A percentile compares a stretch with the other conserved stretches of the same genome.
phyloP scores from a whole-genome alignment of 2,888 invertebrate genomes.

The Salticus scenicus region DNA sequence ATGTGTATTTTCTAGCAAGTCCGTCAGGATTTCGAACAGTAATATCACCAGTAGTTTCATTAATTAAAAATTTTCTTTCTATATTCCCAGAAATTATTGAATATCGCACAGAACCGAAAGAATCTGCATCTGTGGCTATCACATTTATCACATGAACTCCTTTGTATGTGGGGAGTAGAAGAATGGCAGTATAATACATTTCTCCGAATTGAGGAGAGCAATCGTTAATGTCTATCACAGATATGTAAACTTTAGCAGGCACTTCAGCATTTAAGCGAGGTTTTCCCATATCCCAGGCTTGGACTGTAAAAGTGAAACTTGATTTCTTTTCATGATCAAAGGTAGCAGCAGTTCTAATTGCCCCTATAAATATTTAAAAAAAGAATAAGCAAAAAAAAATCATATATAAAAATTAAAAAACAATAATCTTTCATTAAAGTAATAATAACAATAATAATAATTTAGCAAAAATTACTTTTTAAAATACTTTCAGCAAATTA shows the following conservation, averaged over 20 bases:
- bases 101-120: slow-evolving; percentile 46
- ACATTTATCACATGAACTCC: slow-evolving; percentile 81
- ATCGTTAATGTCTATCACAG: slow-evolving; percentile 89
- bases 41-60: slow-evolving; percentile 70
- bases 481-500: no score
- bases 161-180: slow-evolving; percentile 87
- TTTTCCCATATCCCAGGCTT: slow-evolving; percentile 88
- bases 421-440: no score
- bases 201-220: slow-evolving; percentile 88
- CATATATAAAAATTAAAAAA: neutral
- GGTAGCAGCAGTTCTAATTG: slow-evolving; percentile 84
- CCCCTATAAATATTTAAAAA: slow-evolving; percentile 79
- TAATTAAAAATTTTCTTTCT: slow-evolving; percentile 70
- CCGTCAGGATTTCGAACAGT: slow-evolving; percentile 58
- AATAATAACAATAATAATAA: no score
- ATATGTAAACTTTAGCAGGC: slow-evolving; percentile 86
- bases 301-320: slow-evolving; percentile 86
- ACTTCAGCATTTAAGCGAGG: slow-evolving; percentile 87
- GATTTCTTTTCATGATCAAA: slow-evolving; percentile 87
- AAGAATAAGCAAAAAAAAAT: no score
- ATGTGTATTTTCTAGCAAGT: slow-evolving; percentile 62
- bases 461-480: no score
- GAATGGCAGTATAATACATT: slow-evolving; percentile 83
- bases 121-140: slow-evolving; percentile 87
- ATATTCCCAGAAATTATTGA: slow-evolving; percentile 55